Conservation (phyloP, 2,888 invertebrate genomes). For the Sesia bembeciformis region DNA sequence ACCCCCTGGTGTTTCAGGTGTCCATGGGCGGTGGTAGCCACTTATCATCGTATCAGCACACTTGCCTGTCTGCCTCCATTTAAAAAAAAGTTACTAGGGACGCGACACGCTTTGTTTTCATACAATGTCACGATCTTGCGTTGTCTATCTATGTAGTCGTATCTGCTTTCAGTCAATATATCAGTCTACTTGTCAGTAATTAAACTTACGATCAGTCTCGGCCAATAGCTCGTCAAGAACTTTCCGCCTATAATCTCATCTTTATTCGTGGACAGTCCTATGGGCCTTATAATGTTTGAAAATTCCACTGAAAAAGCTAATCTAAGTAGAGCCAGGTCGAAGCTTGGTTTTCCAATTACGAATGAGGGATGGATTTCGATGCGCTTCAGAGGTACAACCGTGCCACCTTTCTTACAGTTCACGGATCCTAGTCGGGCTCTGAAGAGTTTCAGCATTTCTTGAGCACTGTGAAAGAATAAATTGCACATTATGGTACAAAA, state of each 20-base stretch:
- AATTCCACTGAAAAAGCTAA: constrained; percentile 23
- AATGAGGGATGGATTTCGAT: constrained; percentile 43
- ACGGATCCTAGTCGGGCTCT: constrained; percentile 45
- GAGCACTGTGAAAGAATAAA: constrained; percentile 28
- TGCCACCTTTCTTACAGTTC: constrained; percentile 49
- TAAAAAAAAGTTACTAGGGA: no score
- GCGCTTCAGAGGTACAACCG: constrained; percentile 28
- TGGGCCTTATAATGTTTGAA: constrained; percentile 29
- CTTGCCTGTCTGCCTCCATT: no score
- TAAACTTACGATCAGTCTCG: constrained; percentile 49
- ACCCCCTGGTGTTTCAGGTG: no score
- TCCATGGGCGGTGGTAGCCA: no score
- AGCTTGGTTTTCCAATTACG: constrained; percentile 25
- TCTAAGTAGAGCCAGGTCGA: constrained; percentile 39
- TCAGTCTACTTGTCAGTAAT: no score
- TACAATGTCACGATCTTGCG: no score
- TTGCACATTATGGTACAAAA: neutral
- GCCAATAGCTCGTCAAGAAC: constrained; percentile 53
- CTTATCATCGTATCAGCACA: no score
- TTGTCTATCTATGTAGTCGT: no score
- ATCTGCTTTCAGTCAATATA: no score
- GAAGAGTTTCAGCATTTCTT: constrained; percentile 48
- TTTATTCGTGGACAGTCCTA: constrained; percentile 26
- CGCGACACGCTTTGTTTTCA: no score
- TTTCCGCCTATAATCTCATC: constrained; percentile 35